Evolutionary conservation across 2,888 invertebrate genomes (phyloP), one percentile per base, ranked within the genome.

Genomic region (Halictus quadricinctus): DNA sequence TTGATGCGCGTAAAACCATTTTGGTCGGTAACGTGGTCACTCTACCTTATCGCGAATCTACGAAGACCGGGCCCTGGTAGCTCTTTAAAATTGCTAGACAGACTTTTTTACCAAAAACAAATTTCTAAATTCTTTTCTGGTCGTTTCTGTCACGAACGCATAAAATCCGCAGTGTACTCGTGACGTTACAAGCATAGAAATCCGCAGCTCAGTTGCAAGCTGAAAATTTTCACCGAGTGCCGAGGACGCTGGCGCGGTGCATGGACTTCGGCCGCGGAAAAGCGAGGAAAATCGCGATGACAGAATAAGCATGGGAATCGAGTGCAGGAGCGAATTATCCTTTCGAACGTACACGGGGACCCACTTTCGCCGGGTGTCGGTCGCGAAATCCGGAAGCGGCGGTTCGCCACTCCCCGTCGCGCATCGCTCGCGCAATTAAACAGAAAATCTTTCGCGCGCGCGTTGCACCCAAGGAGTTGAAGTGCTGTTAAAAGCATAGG

Each of bases 401-500:
- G n/a, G 18, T 36, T 43, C 64, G 29, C 64, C 64, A 64, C 64
- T 64, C 29, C 64, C 66, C 36, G 36, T 43, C 69, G 69, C 69
- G 46, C 48, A 15, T 48, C 48, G 48, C 48, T 48, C 15, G 50
- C 70, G 50, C 81, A 81, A 85, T 85, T 66, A 76, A 77, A 81
- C 58, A 25, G 12, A 54, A 29, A 76, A 74, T 74, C 74, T 77
- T 79, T 72, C 58, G 41, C 21, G 36, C 8, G 15, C 36, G 36
- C 66, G 81, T 25, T 25, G 43, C 76, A 76, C 60, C 75, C 76
- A 77, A 84, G 81, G 75, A 82, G 87, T 70, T 50, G 80, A 79
- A 81, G 79, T 48, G 83, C 43, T 21, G 74, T 83, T 80, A 79
- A 82, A 80, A 86, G 86, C 77, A 75, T 58, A 72, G 80, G 85